These are phyloP conservation scores for Littorina saxatilis DNA, from an alignment of 1,140 invertebrate species.

Conservation along the genomic window DNA sequence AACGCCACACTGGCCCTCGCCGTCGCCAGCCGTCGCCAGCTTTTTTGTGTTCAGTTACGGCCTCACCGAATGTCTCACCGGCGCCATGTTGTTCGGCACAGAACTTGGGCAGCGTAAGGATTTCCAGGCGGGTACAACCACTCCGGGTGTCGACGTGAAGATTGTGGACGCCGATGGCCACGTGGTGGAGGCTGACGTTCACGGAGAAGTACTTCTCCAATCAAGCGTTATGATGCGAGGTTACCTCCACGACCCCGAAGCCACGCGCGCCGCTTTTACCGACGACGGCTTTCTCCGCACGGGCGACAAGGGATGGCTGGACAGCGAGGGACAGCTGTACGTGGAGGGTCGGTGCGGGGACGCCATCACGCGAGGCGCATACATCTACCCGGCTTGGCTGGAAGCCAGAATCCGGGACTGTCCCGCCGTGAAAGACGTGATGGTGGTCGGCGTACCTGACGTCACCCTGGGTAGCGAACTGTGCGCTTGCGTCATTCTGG, in stretches of 20 bases:
- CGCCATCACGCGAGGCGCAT: slow-evolving; percentile 6
- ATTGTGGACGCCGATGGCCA: not conserved
- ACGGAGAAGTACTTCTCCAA: not conserved
- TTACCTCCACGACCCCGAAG: slow-evolving; percentile 1
- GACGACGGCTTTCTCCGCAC: slow-evolving; percentile 20
- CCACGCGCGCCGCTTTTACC: slow-evolving; percentile 26
- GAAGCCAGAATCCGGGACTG: slow-evolving; percentile 5
- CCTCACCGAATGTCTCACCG: too few species aligned
- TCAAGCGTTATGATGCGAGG: not conserved
- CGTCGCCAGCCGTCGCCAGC: not conserved
- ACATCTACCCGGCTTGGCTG: not conserved
- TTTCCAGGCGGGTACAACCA: not conserved
- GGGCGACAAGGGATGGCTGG: slow-evolving; percentile 11
- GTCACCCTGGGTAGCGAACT: not conserved
- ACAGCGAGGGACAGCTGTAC: slow-evolving; percentile 7
- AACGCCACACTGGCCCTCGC: not conserved
- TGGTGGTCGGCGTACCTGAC: slow-evolving; percentile 23
- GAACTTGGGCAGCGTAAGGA: too few species aligned
- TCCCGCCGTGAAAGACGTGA: not conserved
- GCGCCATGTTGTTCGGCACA: too few species aligned
- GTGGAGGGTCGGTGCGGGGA: slow-evolving; percentile 6
- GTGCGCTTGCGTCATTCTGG: not conserved
- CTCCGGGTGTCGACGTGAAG: not conserved
- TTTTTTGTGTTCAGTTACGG: too few species aligned
- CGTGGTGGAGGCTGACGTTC: not conserved